phyloP scores from a whole-genome alignment of 2,797 vertebrate species.

The Myotis planiceps region DNA sequence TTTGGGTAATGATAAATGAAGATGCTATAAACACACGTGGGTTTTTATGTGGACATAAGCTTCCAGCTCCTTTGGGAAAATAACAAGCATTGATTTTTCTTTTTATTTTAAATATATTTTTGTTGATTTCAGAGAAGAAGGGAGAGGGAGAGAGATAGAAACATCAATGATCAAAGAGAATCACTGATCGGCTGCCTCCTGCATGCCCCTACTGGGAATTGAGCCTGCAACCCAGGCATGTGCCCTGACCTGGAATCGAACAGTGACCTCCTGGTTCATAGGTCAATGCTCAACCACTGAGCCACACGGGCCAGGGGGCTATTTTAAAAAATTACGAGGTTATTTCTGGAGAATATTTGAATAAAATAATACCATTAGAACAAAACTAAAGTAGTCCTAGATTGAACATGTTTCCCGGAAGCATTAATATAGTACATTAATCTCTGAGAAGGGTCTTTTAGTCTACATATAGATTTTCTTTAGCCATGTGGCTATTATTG shows the following conservation, averaged over 20 bases:
- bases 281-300: neutral
- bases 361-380: neutral
- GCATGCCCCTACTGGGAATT: no score
- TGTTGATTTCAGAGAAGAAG: no score
- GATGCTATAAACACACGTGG: neutral
- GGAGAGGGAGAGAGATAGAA: no score
- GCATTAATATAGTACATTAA: neutral
- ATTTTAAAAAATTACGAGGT: slow-evolving; percentile 39
- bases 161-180: no score
- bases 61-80: neutral
- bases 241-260: neutral
- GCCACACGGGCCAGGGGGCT: neutral
- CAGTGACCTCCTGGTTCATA: neutral
- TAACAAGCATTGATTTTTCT: neutral
- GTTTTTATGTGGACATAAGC: neutral
- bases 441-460: slow-evolving; percentile 19
- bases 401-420: neutral
- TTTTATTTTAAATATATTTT: neutral
- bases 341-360: slow-evolving; percentile 37
- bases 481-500: neutral
- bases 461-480: slow-evolving; percentile 4
- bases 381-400: neutral
- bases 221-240: neutral
- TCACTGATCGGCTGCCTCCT: no score
- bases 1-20: neutral